These are phyloP conservation scores for Scylla paramamosain DNA, from an alignment of 1,140 invertebrate genomes.

Conservation along the genomic window DNA sequence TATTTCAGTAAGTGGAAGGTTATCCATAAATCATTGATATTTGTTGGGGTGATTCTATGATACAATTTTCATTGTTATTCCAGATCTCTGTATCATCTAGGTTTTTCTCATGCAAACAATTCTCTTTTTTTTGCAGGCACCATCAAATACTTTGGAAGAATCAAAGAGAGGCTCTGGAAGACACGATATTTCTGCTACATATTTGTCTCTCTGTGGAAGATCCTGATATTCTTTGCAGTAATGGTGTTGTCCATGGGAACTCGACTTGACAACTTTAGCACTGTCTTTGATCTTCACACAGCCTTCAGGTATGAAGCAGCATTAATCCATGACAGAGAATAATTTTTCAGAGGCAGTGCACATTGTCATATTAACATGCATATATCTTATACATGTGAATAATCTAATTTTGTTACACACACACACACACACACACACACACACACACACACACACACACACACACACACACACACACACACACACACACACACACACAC, in stretches of 20 bases:
- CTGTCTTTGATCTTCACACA: slow-evolving; percentile 88
- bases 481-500: slow-evolving; percentile 57
- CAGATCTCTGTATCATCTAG: too few species aligned
- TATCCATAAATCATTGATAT: too few species aligned
- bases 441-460: slow-evolving; percentile 52
- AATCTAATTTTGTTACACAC: too few species aligned
- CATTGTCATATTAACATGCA: too few species aligned
- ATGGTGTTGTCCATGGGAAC: slow-evolving; percentile 87
- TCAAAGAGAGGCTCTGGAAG: slow-evolving; percentile 87
- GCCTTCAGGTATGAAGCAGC: slow-evolving; percentile 87
- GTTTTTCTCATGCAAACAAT: neutral
- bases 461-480: slow-evolving; percentile 38
- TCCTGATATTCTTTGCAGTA: slow-evolving; percentile 88
- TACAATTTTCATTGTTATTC: too few species aligned
- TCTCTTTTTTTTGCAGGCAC: slow-evolving; percentile 83
- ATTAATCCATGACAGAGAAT: neutral
- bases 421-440: too few species aligned
- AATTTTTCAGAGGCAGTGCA: neutral
- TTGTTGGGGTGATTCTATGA: too few species aligned
- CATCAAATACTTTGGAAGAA: slow-evolving; percentile 88
- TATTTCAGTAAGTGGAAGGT: too few species aligned
- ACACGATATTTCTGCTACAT: slow-evolving; percentile 94
- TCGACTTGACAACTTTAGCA: slow-evolving; percentile 88
- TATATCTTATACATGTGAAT: too few species aligned
- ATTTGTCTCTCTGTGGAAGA: slow-evolving; percentile 94